Evolutionary conservation across 92 coral and sea anemone genomes (phyloP), one percentile per base, ranked within the genome.

Genomic region (Epizoanthus ramosus): DNA sequence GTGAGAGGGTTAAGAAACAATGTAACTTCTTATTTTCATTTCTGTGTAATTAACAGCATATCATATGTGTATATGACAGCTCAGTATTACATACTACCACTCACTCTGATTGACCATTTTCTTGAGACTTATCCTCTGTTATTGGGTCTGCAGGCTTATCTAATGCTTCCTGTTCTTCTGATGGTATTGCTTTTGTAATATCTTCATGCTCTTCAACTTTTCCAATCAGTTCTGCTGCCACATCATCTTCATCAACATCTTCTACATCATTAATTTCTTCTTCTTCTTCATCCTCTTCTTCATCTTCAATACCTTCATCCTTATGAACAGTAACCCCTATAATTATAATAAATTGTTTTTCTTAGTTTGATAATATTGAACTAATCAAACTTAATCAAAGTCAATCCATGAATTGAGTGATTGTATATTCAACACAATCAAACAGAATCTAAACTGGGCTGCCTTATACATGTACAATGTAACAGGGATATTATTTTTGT

Each of bases 181-280:
- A 61, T 35, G 53, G 61, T 45, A 64, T 35, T 77, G 83, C 87
- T 76, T 79, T 63, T 8, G 28, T 33, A 2, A 43, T 50, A 16
- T 79, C 91, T 43, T 86, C 41, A 21, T 88, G 73, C n/a, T 73
- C 80, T 22, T 87, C 77, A 12, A 71, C 80, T 63, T 85, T 76
- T 68, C 75, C 86, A 31, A 87, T 89, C 35, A 80, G 64, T 25
- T 56, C 88, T 19, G 70, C 94, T 17, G 84, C 73, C 18, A 75
- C 83, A 12, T 84, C 57, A 64, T 91, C 94, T 83, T 91, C 91
- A 73, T 87, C 84, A 8, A 83, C 91, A 57, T 91, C 89, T 21
- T 83, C 93, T 41, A 88, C 58, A 41, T 84, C 94, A 79, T 85
- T 90, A 18, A 88, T 92, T 77, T 79, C 88, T 47, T 91, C 90